Conservation (phyloP, 2,888 invertebrate genomes). For the Torymus texanus region DNA sequence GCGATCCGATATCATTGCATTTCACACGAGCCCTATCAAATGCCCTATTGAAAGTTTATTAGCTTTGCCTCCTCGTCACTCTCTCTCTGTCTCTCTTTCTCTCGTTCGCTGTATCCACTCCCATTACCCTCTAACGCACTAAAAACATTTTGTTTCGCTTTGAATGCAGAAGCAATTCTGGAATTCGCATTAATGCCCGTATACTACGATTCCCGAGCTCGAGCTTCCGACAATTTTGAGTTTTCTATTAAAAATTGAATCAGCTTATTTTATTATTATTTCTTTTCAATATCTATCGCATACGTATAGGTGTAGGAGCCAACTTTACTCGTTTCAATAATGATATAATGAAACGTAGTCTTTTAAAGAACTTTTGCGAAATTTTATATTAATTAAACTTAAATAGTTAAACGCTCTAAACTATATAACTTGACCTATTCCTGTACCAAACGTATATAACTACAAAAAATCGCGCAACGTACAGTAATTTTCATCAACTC, state of each 20-base stretch:
- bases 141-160: constrained; percentile 30
- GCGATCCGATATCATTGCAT: neutral
- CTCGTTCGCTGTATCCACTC: too few species aligned
- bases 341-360: too few species aligned
- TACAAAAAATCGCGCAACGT: too few species aligned
- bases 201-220: neutral
- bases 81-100: neutral
- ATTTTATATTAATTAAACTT: too few species aligned
- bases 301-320: too few species aligned
- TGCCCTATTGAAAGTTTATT: constrained; percentile 10
- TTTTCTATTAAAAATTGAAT: neutral
- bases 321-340: too few species aligned
- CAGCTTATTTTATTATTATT: neutral
- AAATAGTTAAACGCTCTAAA: too few species aligned
- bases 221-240: neutral
- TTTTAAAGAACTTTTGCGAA: too few species aligned
- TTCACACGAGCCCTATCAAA: constrained; percentile 11
- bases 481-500: too few species aligned
- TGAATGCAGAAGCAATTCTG: constrained; percentile 2
- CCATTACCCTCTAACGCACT: neutral
- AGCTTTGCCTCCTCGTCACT: neutral
- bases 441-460: too few species aligned
- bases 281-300: too few species aligned
- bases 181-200: neutral
- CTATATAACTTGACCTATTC: too few species aligned